A percentile compares a stretch with the other conserved stretches of the same genome.
These are phyloP conservation scores for Siniperca obscura DNA, from an alignment of 2,797 vertebrate species.

Conservation along the genomic window DNA sequence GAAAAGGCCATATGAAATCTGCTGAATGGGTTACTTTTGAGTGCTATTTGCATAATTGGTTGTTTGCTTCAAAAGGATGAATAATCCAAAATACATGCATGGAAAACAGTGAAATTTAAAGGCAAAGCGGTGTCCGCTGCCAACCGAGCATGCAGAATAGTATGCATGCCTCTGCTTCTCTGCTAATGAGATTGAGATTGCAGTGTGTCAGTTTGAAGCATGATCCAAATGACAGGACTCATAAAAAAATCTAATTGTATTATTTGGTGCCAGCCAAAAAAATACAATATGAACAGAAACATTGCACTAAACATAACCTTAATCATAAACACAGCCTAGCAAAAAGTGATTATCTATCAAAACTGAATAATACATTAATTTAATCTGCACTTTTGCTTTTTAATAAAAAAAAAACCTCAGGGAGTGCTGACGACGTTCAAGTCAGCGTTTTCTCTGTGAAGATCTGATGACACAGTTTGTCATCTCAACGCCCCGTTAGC, in stretches of 20 bases:
- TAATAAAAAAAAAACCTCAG: conserved; percentile 22
- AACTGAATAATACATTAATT: conserved; percentile 56
- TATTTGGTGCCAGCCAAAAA: conserved; percentile 40
- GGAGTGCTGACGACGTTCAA: conserved; percentile 40
- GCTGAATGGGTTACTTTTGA: conserved; percentile 79
- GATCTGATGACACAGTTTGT: conserved; percentile 48
- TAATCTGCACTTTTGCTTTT: conserved; percentile 43
- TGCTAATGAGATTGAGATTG: conserved; percentile 74
- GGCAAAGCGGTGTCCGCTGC: conserved; percentile 43
- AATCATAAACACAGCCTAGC: conserved; percentile 22
- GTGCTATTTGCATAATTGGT: conserved; percentile 83
- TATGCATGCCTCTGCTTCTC: conserved; percentile 43
- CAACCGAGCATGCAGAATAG: conserved; percentile 70
- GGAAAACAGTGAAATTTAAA: conserved; percentile 63
- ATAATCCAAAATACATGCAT: conserved; percentile 75
- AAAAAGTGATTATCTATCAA: not conserved
- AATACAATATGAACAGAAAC: conserved; percentile 38
- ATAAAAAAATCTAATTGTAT: conserved; percentile 24
- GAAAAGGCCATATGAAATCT: conserved; percentile 77
- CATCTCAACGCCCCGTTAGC: conserved; percentile 17
- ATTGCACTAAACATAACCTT: conserved; percentile 30
- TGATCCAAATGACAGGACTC: conserved; percentile 49
- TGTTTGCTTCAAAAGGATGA: conserved; percentile 84
- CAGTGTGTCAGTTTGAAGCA: conserved; percentile 64
- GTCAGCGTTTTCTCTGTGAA: conserved; percentile 36